Evolutionary conservation across 2,888 invertebrate species (phyloP).

Genomic region (Oscheius onirici): DNA sequence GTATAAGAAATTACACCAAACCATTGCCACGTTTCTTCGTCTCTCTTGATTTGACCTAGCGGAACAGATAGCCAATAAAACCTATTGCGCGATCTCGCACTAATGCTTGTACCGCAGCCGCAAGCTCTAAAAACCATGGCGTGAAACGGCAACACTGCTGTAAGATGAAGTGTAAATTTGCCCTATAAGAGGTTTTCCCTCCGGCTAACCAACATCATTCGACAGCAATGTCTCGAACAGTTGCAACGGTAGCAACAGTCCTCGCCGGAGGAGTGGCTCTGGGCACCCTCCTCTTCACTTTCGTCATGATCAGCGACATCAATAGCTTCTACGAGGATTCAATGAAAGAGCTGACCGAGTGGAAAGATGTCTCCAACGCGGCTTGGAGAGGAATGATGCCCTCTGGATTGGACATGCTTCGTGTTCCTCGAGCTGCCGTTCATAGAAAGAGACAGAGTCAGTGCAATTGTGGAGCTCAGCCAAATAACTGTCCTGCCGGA

Average conservation of each 20-base stretch:
- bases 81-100: no score
- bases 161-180: no score
- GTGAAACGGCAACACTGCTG: no score
- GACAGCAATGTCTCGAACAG: constrained; percentile 16
- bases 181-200: no score
- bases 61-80: no score
- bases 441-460: constrained; percentile 24
- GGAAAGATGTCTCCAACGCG: constrained; percentile 7
- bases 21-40: no score
- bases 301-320: constrained; percentile 13
- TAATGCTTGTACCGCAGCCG: no score
- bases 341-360: constrained; percentile 4
- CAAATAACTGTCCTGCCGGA: constrained; percentile 50
- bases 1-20: no score
- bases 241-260: neutral
- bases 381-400: constrained; percentile 4
- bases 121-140: no score
- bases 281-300: constrained; percentile 2
- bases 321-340: neutral
- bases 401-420: neutral
- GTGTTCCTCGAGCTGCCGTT: neutral
- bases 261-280: neutral
- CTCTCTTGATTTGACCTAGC: no score
- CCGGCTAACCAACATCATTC: no score
- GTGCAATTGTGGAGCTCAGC: constrained; percentile 49